A percentile compares a stretch with the other conserved stretches of the same genome.
These are phyloP conservation scores for Acrobasis consociella DNA, from an alignment of 2,888 invertebrate genomes.

Conservation along the genomic window DNA sequence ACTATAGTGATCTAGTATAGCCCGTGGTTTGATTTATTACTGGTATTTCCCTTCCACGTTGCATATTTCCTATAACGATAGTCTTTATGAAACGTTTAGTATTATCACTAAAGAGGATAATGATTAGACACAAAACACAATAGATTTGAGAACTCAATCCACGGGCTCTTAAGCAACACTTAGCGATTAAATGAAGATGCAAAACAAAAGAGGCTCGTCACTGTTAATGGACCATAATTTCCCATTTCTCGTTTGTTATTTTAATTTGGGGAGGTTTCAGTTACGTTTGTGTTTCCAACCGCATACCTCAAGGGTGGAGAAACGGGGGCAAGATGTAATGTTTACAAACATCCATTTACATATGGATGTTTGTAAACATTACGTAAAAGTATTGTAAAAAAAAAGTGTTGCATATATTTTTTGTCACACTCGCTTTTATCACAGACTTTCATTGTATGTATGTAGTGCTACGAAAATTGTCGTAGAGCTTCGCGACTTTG, in stretches of 20 bases:
- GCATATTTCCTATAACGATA: too few species aligned
- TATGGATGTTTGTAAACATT: too few species aligned
- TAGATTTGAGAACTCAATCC: slow-evolving; percentile 6
- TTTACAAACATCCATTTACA: background rate
- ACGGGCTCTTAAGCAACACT: background rate
- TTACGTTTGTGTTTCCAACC: slow-evolving; percentile 10
- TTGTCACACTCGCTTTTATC: too few species aligned
- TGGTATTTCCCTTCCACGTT: too few species aligned
- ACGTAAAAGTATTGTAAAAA: too few species aligned
- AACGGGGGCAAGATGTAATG: background rate
- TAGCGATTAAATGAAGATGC: slow-evolving; percentile 8
- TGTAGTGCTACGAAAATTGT: background rate
- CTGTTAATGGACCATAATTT: slow-evolving; percentile 16
- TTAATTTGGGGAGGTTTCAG: slow-evolving; percentile 13
- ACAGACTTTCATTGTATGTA: too few species aligned
- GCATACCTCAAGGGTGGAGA: background rate
- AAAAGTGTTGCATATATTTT: too few species aligned
- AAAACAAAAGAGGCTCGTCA: slow-evolving; percentile 5
- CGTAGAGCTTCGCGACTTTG: background rate
- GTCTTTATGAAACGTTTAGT: too few species aligned
- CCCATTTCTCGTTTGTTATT: slow-evolving; percentile 18
- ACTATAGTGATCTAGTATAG: too few species aligned
- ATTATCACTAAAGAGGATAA: too few species aligned
- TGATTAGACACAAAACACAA: background rate
- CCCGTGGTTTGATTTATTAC: too few species aligned